phyloP scores from a whole-genome alignment of 1,140 invertebrate species.

The Drosophila teissieri region DNA sequence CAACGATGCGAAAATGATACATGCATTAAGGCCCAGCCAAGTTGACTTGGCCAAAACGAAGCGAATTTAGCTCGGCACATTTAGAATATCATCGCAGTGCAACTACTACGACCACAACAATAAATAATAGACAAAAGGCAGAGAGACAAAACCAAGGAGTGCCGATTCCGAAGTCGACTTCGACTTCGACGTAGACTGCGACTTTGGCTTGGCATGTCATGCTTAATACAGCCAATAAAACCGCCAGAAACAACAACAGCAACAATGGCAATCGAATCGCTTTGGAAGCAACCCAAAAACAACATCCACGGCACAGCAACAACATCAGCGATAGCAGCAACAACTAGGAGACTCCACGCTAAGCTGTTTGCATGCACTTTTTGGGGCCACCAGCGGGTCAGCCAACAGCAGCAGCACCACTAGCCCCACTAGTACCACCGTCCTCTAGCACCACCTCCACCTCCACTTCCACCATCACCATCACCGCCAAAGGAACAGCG shows the following conservation, averaged over 20 bases:
- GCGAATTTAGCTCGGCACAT: slow-evolving; percentile 79
- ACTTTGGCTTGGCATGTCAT: slow-evolving; percentile 73
- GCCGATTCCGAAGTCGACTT: slow-evolving; percentile 52
- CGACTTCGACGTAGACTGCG: slow-evolving; percentile 20
- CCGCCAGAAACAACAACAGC: slow-evolving; percentile 28
- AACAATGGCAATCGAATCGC: slow-evolving; percentile 48
- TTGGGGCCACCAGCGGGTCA: slow-evolving; percentile 81
- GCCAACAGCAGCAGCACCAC: slow-evolving; percentile 62
- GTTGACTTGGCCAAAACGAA: slow-evolving; percentile 75
- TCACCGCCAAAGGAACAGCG: slow-evolving; percentile 33
- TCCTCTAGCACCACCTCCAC: slow-evolving; percentile 7
- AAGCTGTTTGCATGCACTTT: slow-evolving; percentile 75
- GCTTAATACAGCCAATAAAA: slow-evolving; percentile 83
- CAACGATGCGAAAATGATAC: slow-evolving; percentile 83
- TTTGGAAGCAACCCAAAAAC: slow-evolving; percentile 52
- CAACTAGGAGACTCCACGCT: slow-evolving; percentile 56
- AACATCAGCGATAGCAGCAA: slow-evolving; percentile 16
- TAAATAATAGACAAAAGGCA: slow-evolving; percentile 60
- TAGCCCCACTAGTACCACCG: slow-evolving; percentile 26
- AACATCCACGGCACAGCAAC: slow-evolving; percentile 21
- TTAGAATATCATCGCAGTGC: slow-evolving; percentile 79
- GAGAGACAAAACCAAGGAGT: slow-evolving; percentile 73
- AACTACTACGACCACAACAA: slow-evolving; percentile 41
- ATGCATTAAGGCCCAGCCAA: slow-evolving; percentile 72
- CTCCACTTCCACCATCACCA: not conserved